These are phyloP conservation scores for Dermatemys mawii DNA, from an alignment of 2,113 vertebrate genomes.

Conservation along the genomic window DNA sequence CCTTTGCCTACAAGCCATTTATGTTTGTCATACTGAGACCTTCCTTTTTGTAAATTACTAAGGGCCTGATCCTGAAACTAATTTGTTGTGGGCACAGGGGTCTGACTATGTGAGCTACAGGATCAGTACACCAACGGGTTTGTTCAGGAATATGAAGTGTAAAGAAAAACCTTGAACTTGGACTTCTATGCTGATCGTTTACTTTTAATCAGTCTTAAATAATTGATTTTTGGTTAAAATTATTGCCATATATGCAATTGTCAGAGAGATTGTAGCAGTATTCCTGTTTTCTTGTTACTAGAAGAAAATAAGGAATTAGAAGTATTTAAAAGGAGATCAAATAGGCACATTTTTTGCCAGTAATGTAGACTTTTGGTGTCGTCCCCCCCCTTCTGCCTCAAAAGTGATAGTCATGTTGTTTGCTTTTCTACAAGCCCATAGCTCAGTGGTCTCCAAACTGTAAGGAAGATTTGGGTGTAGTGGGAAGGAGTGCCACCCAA, in stretches of 20 bases:
- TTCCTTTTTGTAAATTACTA: not conserved
- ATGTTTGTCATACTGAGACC: not conserved
- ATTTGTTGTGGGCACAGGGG: not conserved
- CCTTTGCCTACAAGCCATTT: not conserved
- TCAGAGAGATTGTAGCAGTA: too few species aligned
- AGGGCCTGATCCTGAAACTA: not conserved
- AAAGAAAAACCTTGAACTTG: not conserved
- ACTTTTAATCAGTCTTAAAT: not conserved
- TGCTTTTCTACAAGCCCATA: not conserved
- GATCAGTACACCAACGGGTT: not conserved
- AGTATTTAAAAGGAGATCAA: not conserved
- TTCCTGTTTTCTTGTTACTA: too few species aligned
- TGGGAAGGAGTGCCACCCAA: too few species aligned
- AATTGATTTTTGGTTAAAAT: not conserved
- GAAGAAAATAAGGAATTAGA: too few species aligned
- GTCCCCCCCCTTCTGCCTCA: not conserved
- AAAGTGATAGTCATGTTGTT: not conserved
- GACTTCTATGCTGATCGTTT: not conserved
- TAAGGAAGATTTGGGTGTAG: too few species aligned
- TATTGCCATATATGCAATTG: not conserved
- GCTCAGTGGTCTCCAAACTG: too few species aligned
- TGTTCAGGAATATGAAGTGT: not conserved
- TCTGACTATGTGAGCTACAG: not conserved
- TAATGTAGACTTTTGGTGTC: not conserved
- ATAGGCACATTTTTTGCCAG: not conserved